Evolutionary conservation across 2,113 vertebrate genomes (phyloP), one percentile per base, ranked within the genome.

Genomic region (Dipodomys merriami): DNA sequence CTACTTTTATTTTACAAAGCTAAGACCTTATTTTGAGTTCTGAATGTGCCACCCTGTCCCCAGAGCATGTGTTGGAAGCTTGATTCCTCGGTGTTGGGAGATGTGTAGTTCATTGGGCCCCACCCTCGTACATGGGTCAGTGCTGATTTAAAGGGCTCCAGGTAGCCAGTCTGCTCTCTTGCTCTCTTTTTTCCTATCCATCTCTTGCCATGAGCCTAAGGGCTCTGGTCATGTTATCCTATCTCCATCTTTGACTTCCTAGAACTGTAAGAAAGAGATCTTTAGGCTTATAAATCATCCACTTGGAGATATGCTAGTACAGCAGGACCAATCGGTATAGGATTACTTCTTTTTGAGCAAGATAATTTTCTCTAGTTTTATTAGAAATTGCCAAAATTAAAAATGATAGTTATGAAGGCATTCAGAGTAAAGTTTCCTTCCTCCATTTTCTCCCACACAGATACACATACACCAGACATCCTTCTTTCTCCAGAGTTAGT

Each of bases 341-440:
- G 62, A 27, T 35, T 35, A 20, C 6, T 76, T 91, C 22, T 89
- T 25, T 85, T 91, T 13, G n/a, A 82, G 13, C 88, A 57, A 82
- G 25, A 30, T 39, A 4, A 44, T 68, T 77, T 84, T 49, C 7
- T 77, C 19, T 77, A 25, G 1, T 60, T 83, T 7, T 78, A 73
- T 90, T 93, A 46, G 79, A 77, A 93, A 80, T 46, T 77, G 62
- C 23, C 6, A 68, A 53, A 91, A 49, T 87, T 49, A 87, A 93
- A 92, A 84, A 73, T 94, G 72, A 53, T 35, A 65, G 19, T 82
- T 88, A 33, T 29, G 3, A 81, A 19, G 22, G 39, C 22, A 44
- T 79, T 81, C 5, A 8, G 57, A 89, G 12, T 87, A 39, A 86
- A 30, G 6, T 39, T 91, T 86, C 2, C 5, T 67, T 71, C 27